These are phyloP conservation scores for Peucedramus taeniatus DNA, from an alignment of 2,113 vertebrate genomes.

Conservation along the genomic window DNA sequence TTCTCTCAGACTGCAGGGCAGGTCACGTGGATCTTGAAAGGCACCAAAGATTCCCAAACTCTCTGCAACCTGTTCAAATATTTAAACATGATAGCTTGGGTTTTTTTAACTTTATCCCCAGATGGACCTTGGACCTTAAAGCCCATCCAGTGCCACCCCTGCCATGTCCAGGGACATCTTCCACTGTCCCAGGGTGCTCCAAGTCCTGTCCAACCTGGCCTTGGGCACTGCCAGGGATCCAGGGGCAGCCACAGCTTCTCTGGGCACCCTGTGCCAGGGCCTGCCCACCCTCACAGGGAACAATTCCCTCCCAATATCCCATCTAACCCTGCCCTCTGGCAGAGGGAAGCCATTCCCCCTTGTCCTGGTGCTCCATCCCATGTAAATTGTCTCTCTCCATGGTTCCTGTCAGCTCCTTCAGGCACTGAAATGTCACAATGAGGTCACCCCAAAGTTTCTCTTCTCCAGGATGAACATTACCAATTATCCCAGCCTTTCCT, in stretches of 20 bases:
- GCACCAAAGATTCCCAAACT: not conserved
- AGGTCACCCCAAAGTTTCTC: not conserved
- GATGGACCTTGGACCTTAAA: fast-evolving
- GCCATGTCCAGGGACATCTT: not conserved
- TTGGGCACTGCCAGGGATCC: not conserved
- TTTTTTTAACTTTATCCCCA: fast-evolving
- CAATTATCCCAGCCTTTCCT: not conserved
- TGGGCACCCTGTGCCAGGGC: not conserved
- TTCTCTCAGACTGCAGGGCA: not conserved
- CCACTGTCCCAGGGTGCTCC: fast-evolving
- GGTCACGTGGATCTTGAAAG: not conserved
- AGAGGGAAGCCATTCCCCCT: not conserved
- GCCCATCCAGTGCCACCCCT: not conserved
- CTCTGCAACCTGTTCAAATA: not conserved
- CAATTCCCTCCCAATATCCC: not conserved
- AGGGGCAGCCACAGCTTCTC: not conserved
- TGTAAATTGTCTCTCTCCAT: fast-evolving
- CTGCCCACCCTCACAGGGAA: fast-evolving
- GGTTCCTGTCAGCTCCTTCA: not conserved
- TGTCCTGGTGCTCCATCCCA: fast-evolving
- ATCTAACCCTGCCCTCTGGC: not conserved
- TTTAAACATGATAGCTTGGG: fast-evolving
- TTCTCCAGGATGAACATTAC: not conserved
- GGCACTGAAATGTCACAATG: not conserved
- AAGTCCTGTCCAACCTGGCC: fast-evolving